Percentiles rank a stretch among this genome's conserved stretches.
Conservation (phyloP, 2,888 invertebrate genomes). For the Apocheima hispidaria region DNA sequence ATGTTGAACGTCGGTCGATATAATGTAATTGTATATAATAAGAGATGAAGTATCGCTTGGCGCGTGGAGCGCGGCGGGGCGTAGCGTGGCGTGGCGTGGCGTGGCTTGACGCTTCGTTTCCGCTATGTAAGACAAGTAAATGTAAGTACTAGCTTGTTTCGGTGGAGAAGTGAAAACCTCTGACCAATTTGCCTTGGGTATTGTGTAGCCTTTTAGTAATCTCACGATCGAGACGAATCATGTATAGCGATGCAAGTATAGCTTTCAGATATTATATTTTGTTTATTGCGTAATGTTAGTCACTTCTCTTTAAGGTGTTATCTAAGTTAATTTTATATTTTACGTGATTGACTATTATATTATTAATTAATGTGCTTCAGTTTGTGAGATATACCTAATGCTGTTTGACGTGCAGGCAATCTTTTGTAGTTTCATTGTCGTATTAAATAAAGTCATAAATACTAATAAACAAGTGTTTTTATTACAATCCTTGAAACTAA, state of each 20-base stretch:
- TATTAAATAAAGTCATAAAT: constrained; percentile 86
- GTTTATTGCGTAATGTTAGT: constrained; percentile 82
- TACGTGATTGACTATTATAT: constrained; percentile 63
- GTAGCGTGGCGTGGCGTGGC: constrained; percentile 58
- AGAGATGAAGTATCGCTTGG: constrained; percentile 69
- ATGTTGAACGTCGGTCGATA: constrained; percentile 65
- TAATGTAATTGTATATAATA: constrained; percentile 78
- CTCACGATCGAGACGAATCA: constrained; percentile 80
- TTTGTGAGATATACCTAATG: constrained; percentile 83
- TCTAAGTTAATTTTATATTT: constrained; percentile 77
- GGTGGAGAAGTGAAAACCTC: constrained; percentile 79
- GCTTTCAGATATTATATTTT: constrained; percentile 73
- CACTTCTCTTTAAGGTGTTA: constrained; percentile 76
- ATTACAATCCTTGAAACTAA: not conserved
- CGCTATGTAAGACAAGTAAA: constrained; percentile 72
- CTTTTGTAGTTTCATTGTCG: constrained; percentile 87
- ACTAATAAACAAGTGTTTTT: constrained; percentile 62
- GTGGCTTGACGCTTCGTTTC: constrained; percentile 76
- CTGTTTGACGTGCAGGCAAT: constrained; percentile 85
- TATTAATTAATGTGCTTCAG: constrained; percentile 78
- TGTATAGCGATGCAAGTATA: constrained; percentile 80
- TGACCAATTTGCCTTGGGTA: constrained; percentile 86
- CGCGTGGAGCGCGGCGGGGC: constrained; percentile 59
- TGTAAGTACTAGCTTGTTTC: constrained; percentile 82
- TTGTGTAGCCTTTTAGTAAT: constrained; percentile 83